These are phyloP conservation scores for Eremobia ochroleuca DNA, from an alignment of 2,888 invertebrate species.

Conservation along the genomic window DNA sequence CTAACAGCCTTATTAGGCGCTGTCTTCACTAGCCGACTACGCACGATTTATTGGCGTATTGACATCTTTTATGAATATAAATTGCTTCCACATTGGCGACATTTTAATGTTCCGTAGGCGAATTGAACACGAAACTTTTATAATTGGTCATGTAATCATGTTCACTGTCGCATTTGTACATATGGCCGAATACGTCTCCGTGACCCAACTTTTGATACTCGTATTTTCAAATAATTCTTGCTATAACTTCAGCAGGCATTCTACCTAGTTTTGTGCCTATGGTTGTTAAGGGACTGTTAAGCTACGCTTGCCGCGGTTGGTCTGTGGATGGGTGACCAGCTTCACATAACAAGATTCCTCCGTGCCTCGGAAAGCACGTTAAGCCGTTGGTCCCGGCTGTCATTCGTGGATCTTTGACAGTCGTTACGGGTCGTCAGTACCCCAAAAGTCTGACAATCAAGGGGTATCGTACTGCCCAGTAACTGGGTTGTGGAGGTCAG, in stretches of 20 bases:
- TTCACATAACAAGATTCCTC: too few species aligned
- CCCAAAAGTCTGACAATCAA: too few species aligned
- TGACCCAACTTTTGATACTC: background rate
- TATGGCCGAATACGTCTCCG: background rate
- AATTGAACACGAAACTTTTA: conserved; percentile 3
- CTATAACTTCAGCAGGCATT: background rate
- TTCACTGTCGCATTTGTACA: background rate
- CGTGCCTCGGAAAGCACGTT: too few species aligned
- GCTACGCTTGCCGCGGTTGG: too few species aligned
- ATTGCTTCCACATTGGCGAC: conserved; percentile 31
- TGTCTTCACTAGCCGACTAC: conserved; percentile 36
- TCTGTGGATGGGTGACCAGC: too few species aligned
- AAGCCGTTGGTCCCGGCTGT: too few species aligned
- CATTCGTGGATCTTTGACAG: too few species aligned
- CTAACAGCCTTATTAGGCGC: conserved; percentile 57
- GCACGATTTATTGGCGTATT: conserved; percentile 45
- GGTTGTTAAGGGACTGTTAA: background rate
- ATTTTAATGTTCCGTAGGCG: conserved; percentile 23
- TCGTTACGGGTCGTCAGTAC: too few species aligned
- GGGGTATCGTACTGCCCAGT: too few species aligned
- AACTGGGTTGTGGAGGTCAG: too few species aligned
- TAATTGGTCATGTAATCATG: background rate
- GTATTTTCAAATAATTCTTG: background rate
- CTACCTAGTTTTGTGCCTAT: background rate
- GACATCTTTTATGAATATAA: conserved; percentile 49